Evolutionary conservation across 2,113 vertebrate genomes (phyloP).

Genomic region (Cryptomyrus ogoouensis): DNA sequence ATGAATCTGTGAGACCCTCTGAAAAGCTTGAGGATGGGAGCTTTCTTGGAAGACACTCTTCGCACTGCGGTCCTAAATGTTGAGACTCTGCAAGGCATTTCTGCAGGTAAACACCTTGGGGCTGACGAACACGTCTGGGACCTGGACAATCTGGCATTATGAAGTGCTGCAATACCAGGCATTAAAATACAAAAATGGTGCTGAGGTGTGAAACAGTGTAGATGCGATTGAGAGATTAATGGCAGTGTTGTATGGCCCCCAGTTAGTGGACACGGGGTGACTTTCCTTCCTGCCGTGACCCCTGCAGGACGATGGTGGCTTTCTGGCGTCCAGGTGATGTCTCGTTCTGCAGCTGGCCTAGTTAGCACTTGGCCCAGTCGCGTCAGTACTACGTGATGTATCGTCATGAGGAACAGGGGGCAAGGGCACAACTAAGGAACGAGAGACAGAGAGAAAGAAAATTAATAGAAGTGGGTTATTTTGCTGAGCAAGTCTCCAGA

Average conservation of each 20-base stretch:
- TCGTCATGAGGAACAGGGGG: background rate
- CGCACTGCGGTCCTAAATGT: background rate
- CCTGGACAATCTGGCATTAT: background rate
- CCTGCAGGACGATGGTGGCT: background rate
- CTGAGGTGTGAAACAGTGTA: background rate
- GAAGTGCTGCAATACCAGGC: background rate
- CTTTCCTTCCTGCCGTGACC: background rate
- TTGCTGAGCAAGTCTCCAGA: background rate
- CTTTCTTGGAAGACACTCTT: background rate
- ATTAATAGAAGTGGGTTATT: slow-evolving; percentile 3
- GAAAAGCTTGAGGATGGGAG: background rate
- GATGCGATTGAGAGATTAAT: background rate
- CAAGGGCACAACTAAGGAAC: background rate
- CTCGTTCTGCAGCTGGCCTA: background rate
- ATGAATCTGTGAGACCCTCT: background rate
- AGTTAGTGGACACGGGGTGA: background rate
- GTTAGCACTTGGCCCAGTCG: background rate
- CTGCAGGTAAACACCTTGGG: background rate
- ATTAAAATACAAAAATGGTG: background rate
- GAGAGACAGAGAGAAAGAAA: background rate
- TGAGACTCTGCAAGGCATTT: background rate
- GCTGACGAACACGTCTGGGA: background rate
- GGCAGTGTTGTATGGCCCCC: background rate
- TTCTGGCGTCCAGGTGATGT: background rate
- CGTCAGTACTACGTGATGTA: background rate